Evolutionary conservation across 2,888 invertebrate species (phyloP), one percentile per base, ranked within the genome.

Genomic region (Philereme vetulata): DNA sequence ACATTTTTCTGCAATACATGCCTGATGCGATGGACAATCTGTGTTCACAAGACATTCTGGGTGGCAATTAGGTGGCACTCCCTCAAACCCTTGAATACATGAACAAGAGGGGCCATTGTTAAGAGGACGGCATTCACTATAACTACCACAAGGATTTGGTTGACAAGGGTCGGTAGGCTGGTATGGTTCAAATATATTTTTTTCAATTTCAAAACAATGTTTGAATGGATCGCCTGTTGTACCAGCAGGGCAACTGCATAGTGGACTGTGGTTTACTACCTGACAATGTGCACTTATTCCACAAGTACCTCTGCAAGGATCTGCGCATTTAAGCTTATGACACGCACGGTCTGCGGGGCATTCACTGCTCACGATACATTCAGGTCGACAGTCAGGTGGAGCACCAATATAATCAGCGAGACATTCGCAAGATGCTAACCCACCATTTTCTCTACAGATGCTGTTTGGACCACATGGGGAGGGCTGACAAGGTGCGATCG

Each of bases 41-140:
- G 96, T 94, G 75, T 96, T 97, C 0, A 96, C 95, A 5, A 96
- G 94, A 82, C 97, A 97, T 85, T 97, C 97, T 1, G 97, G 97
- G 64, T 95, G 94, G 78, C 97, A 97, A 75, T 95, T 95, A 4
- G 97, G 97, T 46, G 97, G 96, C 54, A 93, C 91, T n/a, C 97
- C 97, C 52, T 94, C 92, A 76, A 95, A 96, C 40, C 93, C 93
- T 52, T 94, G 93, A 58, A 95, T 85, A 72, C 97, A 97, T 0
- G 96, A 95, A 79, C 97, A 97, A 4, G 96, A 95, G 1, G 96
- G 96, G 71, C 94, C 93, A 8, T 93, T 93, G 75, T 96, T 96
- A 4, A 94, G 80, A 62, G 94, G 93, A 38, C 95, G 93, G 76
- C 97, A 97, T 81, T 95, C 94, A 76, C 96, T 96, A 77, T 96